Base-by-base conservation (phyloP, 2,888 invertebrate species). In the Diarsia dahlii region DNA sequence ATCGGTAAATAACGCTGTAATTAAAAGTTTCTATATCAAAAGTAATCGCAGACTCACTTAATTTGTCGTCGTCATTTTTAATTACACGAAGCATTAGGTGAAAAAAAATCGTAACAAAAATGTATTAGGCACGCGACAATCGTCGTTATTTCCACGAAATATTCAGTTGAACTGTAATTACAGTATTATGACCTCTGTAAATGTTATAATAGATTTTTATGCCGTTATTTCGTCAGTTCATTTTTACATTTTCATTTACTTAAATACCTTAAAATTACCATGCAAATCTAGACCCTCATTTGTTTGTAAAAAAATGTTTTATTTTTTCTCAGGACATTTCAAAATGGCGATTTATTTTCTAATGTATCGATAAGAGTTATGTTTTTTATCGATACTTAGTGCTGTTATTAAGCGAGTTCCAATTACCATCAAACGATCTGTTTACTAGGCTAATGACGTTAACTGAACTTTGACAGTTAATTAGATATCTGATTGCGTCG, bases 171-270 rank as follows among this genome's bases (percentile, higher is more conserved):
- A 70, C 78, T 78, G 75, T 84, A 84, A 88, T 87, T 88, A 88
- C 82, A 78, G 78, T 79, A 84, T 85, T 84, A 83, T 71, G 87
- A 88, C 88, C 85, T 84, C 82, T 84, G 71, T 76, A 79, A 83
- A 80, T 82, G 82, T 79, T 76, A 76, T 79, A 82, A 85, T 82
- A 85, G 60, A 82, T 84, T 87, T 81, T 66, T 86, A 87, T 88
- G 86, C 87, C 89, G 87, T 87, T 89, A 89, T 87, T 88, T 90
- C 87, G 88, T 91, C 90, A 89, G 87, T 89, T 90, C 89, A 85
- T 87, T 89, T 90, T 89, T 87, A 91, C 90, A 90, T 76, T 84
- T 84, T 84, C 79, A 50, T 74, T 60, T 60, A 65, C 52, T 81
- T 66, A 77, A 81, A 70, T 81, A 84, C 46, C 82, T 88, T 88